phyloP scores from a whole-genome alignment of 2,113 vertebrate genomes.

The Dendrocopos noguchii region DNA sequence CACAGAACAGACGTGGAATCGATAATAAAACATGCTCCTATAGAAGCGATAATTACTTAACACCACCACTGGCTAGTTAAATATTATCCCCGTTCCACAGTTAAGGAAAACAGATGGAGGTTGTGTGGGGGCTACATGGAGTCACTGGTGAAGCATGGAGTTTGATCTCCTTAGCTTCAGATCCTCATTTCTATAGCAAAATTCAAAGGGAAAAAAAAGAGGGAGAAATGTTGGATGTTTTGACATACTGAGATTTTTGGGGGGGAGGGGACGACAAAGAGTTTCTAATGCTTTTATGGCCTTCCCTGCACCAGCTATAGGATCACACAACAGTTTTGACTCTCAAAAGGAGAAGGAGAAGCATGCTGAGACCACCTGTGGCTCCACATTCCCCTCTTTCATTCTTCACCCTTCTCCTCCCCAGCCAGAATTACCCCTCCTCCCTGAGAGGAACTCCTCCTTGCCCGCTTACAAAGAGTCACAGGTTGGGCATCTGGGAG shows the following conservation, averaged over 20 bases:
- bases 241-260: not conserved
- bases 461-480: not conserved
- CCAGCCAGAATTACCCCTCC: not conserved
- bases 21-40: not conserved
- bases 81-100: not conserved
- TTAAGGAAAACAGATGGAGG: not conserved
- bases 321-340: not conserved
- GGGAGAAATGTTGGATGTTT: not conserved
- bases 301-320: not conserved
- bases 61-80: not conserved
- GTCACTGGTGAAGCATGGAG: accelerated
- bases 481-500: not conserved
- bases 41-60: not conserved
- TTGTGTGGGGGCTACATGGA: accelerated
- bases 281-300: not conserved
- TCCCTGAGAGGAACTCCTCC: accelerated
- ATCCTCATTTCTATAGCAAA: not conserved
- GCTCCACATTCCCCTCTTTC: not conserved
- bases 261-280: not conserved
- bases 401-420: not conserved
- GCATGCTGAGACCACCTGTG: conserved; percentile 8
- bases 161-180: not conserved
- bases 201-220: not conserved
- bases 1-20: not conserved
- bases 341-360: not conserved